Percentiles rank a stretch among this genome's conserved stretches.
These are phyloP conservation scores for Arge pagana DNA, from an alignment of 2,888 invertebrate species.

Conservation along the genomic window DNA sequence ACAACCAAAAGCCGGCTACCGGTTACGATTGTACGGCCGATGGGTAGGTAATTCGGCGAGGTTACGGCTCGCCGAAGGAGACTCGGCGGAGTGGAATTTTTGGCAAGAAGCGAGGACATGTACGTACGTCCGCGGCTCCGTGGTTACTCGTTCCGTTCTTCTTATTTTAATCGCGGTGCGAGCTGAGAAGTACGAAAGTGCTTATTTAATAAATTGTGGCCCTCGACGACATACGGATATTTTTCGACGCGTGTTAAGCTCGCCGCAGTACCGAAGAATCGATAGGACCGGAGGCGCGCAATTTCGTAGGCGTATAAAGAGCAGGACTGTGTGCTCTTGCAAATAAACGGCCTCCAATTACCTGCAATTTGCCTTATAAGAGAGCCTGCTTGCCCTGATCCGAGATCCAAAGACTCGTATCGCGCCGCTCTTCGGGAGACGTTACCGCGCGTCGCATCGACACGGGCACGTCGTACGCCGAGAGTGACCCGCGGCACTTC, in stretches of 20 bases:
- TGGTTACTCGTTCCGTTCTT: too few relatives aligned
- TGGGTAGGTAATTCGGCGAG: too few relatives aligned
- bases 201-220: constrained; percentile 21
- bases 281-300: constrained; percentile 34
- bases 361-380: constrained; percentile 50
- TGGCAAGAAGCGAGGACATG: too few relatives aligned
- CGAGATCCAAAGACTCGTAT: not conserved
- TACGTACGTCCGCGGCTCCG: too few relatives aligned
- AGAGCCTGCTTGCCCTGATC: constrained; percentile 24
- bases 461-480: not conserved
- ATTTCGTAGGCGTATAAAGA: constrained; percentile 51
- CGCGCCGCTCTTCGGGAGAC: not conserved
- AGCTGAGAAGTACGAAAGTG: too few relatives aligned
- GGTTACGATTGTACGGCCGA: too few relatives aligned
- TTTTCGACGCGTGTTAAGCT: not conserved
- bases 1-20: too few relatives aligned
- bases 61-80: too few relatives aligned
- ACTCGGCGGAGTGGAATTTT: too few relatives aligned
- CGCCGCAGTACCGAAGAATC: not conserved
- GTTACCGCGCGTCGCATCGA: constrained; percentile 4
- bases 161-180: too few relatives aligned
- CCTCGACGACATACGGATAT: constrained; percentile 9
- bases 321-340: constrained; percentile 42
- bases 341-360: constrained; percentile 53
- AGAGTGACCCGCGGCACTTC: constrained; percentile 47